Evolutionary conservation across 2,113 vertebrate genomes (phyloP).

Genomic region (Platysteira castanea): DNA sequence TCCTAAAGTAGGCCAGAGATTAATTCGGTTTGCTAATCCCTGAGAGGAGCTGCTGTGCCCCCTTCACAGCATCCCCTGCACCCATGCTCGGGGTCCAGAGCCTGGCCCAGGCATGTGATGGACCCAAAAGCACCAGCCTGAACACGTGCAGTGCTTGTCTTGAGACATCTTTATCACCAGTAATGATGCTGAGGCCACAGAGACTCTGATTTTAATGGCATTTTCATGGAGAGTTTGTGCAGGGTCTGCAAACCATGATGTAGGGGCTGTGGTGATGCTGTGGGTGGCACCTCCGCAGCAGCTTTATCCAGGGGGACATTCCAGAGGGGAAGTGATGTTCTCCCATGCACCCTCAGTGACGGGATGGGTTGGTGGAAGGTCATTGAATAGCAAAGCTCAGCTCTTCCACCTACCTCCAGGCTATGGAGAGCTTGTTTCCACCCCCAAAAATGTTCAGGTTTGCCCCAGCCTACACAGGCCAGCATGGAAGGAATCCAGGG

Average conservation of each 20-base stretch:
- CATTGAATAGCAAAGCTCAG: rapidly evolving
- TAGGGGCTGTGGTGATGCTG: not conserved
- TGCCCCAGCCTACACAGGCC: not conserved
- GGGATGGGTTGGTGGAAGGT: rapidly evolving
- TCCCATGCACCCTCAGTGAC: rapidly evolving
- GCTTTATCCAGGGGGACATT: not conserved
- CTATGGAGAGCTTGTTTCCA: not conserved
- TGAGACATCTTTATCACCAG: rapidly evolving
- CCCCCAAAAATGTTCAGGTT: not conserved
- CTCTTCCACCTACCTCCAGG: not conserved
- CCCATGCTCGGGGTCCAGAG: not conserved
- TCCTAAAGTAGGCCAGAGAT: not conserved
- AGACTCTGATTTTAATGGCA: not conserved
- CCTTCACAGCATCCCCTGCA: not conserved
- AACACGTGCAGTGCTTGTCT: not conserved
- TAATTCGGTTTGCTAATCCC: not conserved
- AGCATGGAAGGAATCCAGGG: not conserved
- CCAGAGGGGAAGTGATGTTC: not conserved
- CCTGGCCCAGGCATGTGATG: not conserved
- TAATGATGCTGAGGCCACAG: rapidly evolving
- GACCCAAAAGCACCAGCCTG: rapidly evolving
- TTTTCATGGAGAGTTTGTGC: not conserved
- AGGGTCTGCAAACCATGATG: not conserved
- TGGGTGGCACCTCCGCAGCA: rapidly evolving
- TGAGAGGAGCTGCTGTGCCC: not conserved